These are phyloP conservation scores for Euzetes globulus DNA, from an alignment of 2,888 invertebrate species.

Conservation along the genomic window DNA sequence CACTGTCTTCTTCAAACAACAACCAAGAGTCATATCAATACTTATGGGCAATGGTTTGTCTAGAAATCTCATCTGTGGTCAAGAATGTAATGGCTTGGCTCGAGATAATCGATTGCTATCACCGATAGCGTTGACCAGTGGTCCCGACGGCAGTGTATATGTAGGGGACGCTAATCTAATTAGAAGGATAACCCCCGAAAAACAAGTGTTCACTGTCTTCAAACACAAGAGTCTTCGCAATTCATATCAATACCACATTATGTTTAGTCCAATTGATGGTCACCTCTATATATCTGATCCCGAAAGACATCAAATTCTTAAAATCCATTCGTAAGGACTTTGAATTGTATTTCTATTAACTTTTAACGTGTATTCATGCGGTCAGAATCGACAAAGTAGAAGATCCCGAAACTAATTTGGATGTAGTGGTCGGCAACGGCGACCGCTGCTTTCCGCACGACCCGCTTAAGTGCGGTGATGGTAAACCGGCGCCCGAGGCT, in stretches of 20 bases:
- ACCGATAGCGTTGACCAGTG: constrained; percentile 86
- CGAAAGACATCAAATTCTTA: constrained; percentile 64
- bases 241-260: constrained; percentile 73
- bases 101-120: constrained; percentile 83
- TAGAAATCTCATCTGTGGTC: constrained; percentile 75
- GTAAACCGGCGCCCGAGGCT: constrained; percentile 79
- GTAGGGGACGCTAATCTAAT: constrained; percentile 95
- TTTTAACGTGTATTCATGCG: too few species aligned
- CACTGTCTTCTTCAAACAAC: constrained; percentile 75
- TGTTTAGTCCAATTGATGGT: constrained; percentile 91
- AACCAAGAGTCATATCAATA: constrained; percentile 58
- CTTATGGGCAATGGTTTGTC: constrained; percentile 87
- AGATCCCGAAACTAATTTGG: constrained; percentile 51
- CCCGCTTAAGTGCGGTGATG: constrained; percentile 69
- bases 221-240: constrained; percentile 15
- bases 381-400: constrained; percentile 48
- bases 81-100: constrained; percentile 59
- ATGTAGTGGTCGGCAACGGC: constrained; percentile 55
- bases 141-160: constrained; percentile 91
- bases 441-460: constrained; percentile 90
- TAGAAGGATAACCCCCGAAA: constrained; percentile 78
- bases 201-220: constrained; percentile 75
- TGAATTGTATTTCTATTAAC: neutral
- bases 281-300: constrained; percentile 93
- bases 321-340: constrained; percentile 33